Evolutionary conservation across 1,140 invertebrate genomes (phyloP).

Genomic region (Ceratina australensis): DNA sequence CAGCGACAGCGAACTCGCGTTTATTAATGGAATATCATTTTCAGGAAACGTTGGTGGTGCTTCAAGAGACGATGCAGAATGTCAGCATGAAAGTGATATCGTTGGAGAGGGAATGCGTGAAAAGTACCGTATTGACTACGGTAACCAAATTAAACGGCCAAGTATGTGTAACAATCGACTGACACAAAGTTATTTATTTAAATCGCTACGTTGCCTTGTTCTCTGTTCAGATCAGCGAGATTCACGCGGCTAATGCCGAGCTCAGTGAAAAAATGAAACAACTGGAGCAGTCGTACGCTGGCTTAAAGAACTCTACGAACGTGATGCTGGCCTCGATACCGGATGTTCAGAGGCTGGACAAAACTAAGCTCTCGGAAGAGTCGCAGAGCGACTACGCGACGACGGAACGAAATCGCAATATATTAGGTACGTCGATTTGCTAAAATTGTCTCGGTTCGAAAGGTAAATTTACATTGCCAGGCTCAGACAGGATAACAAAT

Average conservation of each 20-base stretch:
- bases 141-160: slow-evolving; percentile 67
- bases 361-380: slow-evolving; percentile 7
- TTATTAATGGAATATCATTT: slow-evolving; percentile 33
- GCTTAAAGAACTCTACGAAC: slow-evolving; percentile 65
- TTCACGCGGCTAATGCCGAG: slow-evolving; percentile 54
- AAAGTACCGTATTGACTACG: slow-evolving; percentile 52
- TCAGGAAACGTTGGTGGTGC: slow-evolving; percentile 71
- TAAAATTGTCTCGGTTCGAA: neutral
- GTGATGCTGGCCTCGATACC: slow-evolving; percentile 50
- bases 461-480: neutral
- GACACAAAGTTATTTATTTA: neutral
- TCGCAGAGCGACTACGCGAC: neutral
- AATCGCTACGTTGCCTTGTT: neutral
- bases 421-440: slow-evolving; percentile 34
- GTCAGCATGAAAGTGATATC: slow-evolving; percentile 75
- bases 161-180: slow-evolving; percentile 45
- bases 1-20: neutral
- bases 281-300: slow-evolving; percentile 65
- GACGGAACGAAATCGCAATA: slow-evolving; percentile 37
- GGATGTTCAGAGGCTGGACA: slow-evolving; percentile 41
- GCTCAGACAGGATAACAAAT: slow-evolving; percentile 11
- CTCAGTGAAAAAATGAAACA: slow-evolving; percentile 63
- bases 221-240: slow-evolving; percentile 60
- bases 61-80: slow-evolving; percentile 74
- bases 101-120: slow-evolving; percentile 71